Evolutionary conservation across 2,113 vertebrate genomes (phyloP).

Genomic region (Taurulus bubalis): DNA sequence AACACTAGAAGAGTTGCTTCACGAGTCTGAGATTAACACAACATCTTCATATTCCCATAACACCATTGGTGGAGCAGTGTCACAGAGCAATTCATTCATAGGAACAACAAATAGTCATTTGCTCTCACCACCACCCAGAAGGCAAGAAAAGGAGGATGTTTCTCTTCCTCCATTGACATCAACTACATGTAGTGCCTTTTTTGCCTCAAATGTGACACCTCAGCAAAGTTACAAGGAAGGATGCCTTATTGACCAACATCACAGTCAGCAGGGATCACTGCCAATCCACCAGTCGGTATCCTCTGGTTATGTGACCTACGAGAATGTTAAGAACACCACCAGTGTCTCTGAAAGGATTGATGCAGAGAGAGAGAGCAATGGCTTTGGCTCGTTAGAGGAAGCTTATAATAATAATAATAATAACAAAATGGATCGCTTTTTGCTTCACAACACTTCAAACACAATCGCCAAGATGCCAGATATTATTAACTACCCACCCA

Average conservation of each 20-base stretch:
- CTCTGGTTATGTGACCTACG: slow-evolving; percentile 70
- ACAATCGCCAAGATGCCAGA: slow-evolving; percentile 62
- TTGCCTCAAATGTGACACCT: slow-evolving; percentile 29
- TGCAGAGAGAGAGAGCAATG: slow-evolving; percentile 11
- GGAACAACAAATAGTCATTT: slow-evolving; percentile 23
- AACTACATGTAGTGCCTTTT: slow-evolving; percentile 54
- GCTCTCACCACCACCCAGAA: neutral
- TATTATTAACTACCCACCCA: slow-evolving; percentile 76
- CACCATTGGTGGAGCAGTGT: neutral
- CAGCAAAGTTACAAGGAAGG: slow-evolving; percentile 33
- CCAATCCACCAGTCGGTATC: slow-evolving; percentile 60
- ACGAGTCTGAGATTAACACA: slow-evolving; percentile 43
- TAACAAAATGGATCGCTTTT: slow-evolving; percentile 28
- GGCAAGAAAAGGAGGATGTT: slow-evolving; percentile 8
- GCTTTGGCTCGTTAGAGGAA: slow-evolving; percentile 6
- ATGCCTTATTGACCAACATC: slow-evolving; percentile 32
- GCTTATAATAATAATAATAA: neutral
- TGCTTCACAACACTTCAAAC: slow-evolving; percentile 60
- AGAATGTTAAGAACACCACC: slow-evolving; percentile 53
- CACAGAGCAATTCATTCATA: neutral
- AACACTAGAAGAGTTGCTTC: slow-evolving; percentile 77
- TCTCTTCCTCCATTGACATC: slow-evolving; percentile 54
- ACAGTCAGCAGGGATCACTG: slow-evolving; percentile 34
- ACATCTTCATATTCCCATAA: slow-evolving; percentile 20
- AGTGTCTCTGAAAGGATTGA: slow-evolving; percentile 26